Percentiles rank a stretch among this genome's conserved stretches.
Evolutionary conservation across 2,888 invertebrate species (phyloP).

Genomic region (Mythimna vitellina): DNA sequence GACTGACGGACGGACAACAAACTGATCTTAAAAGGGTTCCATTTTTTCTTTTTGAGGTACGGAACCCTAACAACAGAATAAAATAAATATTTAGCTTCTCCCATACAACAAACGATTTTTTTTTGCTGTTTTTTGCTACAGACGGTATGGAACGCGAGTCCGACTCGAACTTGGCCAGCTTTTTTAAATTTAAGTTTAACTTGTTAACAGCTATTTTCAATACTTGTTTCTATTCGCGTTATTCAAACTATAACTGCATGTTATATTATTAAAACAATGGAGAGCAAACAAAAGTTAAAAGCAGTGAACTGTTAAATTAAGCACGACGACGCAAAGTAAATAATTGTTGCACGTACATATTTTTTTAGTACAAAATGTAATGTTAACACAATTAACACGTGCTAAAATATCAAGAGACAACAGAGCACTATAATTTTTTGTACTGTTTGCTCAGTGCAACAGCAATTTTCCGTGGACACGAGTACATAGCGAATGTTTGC

Average conservation of each 20-base stretch:
- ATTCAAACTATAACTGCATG: background rate
- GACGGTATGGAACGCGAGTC: no score
- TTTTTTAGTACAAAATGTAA: conserved; percentile 45
- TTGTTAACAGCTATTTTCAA: background rate
- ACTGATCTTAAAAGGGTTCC: no score
- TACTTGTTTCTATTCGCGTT: background rate
- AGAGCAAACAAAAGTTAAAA: conserved; percentile 14
- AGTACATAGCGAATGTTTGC: conserved; percentile 71
- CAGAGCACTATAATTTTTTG: conserved; percentile 62
- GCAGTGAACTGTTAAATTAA: conserved; percentile 33
- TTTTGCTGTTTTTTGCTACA: no score
- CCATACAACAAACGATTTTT: no score
- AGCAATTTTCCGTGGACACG: conserved; percentile 68
- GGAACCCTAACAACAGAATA: no score
- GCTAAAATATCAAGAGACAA: conserved; percentile 61
- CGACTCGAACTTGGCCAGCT: no score
- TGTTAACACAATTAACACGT: conserved; percentile 64
- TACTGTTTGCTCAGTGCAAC: conserved; percentile 58
- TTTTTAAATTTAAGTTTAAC: no score
- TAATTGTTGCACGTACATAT: conserved; percentile 33
- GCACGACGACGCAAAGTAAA: conserved; percentile 18
- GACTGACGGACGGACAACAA: no score
- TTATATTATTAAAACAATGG: background rate
- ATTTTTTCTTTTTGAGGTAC: no score
- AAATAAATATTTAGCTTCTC: no score